Conservation (phyloP, 2,797 vertebrate genomes). For the Lacerta agilis region DNA sequence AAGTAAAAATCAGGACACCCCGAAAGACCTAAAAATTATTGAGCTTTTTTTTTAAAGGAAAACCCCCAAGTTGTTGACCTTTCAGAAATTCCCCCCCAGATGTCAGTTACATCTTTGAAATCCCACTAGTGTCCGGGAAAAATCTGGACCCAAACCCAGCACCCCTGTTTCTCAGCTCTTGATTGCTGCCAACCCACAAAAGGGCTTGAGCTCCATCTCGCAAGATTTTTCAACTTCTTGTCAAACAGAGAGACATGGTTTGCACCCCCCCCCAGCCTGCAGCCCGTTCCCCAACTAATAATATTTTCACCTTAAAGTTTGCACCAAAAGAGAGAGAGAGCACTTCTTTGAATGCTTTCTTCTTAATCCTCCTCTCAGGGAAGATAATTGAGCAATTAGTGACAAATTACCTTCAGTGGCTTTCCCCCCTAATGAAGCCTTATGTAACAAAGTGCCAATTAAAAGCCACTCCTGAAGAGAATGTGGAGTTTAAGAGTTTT, state of each 20-base stretch:
- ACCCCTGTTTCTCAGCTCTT: neutral
- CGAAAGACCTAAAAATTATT: too few relatives aligned
- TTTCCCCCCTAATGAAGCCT: constrained; percentile 32
- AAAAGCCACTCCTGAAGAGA: constrained; percentile 5
- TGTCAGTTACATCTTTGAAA: too few relatives aligned
- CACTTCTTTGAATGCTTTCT: constrained; percentile 1
- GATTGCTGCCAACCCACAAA: too few relatives aligned
- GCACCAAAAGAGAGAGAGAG: neutral
- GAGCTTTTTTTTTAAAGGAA: too few relatives aligned
- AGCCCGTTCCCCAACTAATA: neutral
- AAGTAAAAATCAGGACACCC: too few relatives aligned
- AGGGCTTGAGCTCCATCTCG: neutral
- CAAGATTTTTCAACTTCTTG: neutral
- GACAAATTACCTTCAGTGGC: constrained; percentile 31
- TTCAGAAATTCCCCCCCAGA: too few relatives aligned
- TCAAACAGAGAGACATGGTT: neutral
- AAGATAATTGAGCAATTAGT: constrained; percentile 46
- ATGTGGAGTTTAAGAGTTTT: neutral
- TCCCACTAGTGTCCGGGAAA: too few relatives aligned
- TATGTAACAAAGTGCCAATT: constrained; percentile 22
- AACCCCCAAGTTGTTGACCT: too few relatives aligned
- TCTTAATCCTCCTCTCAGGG: constrained; percentile 26
- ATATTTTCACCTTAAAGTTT: constrained; percentile 32
- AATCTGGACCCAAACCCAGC: neutral
- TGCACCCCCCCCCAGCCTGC: neutral